A percentile compares a stretch with the other conserved stretches of the same genome.
Conservation (phyloP, 2,888 invertebrate species). For the Odontocolon sp. region DNA sequence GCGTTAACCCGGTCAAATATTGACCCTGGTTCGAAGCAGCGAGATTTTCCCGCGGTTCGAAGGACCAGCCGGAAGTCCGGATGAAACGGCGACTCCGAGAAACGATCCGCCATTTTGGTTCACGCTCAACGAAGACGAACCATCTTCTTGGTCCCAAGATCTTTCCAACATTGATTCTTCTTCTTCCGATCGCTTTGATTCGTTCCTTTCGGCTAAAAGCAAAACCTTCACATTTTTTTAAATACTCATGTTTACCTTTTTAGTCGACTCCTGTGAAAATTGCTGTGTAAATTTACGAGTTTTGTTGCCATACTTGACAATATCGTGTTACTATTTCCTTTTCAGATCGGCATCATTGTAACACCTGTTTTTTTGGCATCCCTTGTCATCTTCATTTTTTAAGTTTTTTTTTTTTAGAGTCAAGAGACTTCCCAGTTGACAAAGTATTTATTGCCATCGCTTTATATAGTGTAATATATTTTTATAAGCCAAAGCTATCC, state of each 20-base stretch:
- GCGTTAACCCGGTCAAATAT: constrained; percentile 66
- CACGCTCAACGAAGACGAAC: neutral
- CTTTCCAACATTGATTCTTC: too few species aligned
- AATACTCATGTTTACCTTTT: too few species aligned
- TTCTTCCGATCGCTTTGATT: neutral
- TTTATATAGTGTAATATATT: constrained; percentile 8
- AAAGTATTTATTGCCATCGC: constrained; percentile 32
- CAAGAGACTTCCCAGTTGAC: constrained; percentile 26
- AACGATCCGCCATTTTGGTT: neutral
- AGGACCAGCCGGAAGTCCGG: neutral
- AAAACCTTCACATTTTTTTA: neutral
- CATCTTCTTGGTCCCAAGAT: too few species aligned
- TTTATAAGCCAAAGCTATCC: constrained; percentile 51
- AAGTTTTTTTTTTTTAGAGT: neutral
- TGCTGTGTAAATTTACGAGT: too few species aligned
- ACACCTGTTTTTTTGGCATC: neutral
- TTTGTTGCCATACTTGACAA: too few species aligned
- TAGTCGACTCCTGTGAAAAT: too few species aligned
- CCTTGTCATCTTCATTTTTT: neutral
- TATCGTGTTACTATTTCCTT: too few species aligned
- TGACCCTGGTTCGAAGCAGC: constrained; percentile 56
- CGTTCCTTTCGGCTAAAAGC: neutral
- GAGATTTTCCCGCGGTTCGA: neutral
- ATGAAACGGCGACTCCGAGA: neutral
- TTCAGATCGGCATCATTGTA: too few species aligned